phyloP scores from a whole-genome alignment of 2,113 vertebrate genomes.

The Cynoglossus semilaevis region DNA sequence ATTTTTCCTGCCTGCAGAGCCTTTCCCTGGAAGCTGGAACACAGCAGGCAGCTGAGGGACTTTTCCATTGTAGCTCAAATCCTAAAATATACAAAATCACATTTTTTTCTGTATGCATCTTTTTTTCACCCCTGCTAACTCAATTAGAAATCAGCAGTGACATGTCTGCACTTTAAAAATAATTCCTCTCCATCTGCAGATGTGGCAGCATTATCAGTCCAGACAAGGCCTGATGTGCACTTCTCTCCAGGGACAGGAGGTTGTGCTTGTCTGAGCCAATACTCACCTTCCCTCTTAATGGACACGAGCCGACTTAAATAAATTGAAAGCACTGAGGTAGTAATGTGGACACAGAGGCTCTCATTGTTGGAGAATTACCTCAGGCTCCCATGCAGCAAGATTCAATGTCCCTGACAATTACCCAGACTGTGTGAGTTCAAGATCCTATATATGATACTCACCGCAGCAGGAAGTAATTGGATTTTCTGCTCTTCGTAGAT shows the following conservation, averaged over 20 bases:
- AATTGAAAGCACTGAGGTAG: constrained; percentile 57
- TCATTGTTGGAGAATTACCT: constrained; percentile 51
- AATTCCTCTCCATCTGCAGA: constrained; percentile 6
- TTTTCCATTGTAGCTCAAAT: not conserved
- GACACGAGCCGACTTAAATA: constrained; percentile 57
- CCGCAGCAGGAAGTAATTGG: constrained; percentile 54
- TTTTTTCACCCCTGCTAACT: constrained; percentile 7
- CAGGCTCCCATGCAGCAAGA: constrained; percentile 29
- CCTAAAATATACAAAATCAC: constrained; percentile 11
- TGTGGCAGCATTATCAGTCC: constrained; percentile 19
- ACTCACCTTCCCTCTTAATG: constrained; percentile 50
- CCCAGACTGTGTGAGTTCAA: constrained; percentile 37
- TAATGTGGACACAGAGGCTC: constrained; percentile 20
- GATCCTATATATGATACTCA: constrained; percentile 46
- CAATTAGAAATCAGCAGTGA: constrained; percentile 3
- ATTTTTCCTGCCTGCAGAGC: constrained; percentile 48
- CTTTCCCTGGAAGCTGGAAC: constrained; percentile 34
- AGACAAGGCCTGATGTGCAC: constrained; percentile 29
- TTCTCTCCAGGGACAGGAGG: constrained; percentile 33
- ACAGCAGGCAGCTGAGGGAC: constrained; percentile 9
- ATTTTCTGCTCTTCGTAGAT: constrained; percentile 62
- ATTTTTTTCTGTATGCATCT: not conserved
- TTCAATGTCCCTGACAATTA: constrained; percentile 49
- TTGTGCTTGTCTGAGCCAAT: constrained; percentile 21
- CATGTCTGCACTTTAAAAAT: constrained; percentile 22